Base-by-base conservation (phyloP, 2,113 vertebrate species). In the Neolamprologus sp. region DNA sequence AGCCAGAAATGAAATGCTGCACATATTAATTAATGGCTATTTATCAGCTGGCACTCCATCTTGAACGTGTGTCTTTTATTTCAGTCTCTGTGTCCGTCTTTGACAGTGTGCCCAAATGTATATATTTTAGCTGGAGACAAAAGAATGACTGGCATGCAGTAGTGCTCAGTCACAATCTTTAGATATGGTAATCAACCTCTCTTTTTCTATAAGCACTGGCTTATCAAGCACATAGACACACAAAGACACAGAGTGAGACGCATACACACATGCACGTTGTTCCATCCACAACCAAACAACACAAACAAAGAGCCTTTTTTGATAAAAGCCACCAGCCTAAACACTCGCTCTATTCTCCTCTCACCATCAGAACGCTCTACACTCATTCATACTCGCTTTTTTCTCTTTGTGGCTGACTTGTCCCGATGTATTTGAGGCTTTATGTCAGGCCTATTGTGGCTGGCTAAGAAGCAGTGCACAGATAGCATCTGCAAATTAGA, bases 401-500 rank as follows among this genome's bases (percentile, higher is more conserved):
- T 88, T 82, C 73, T 94, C 84, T 84, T 90, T 85, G 73, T 94
- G 86, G 90, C 89, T 11, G 83, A 90, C 90, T 91, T 88, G 89
- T 93, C 90, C 90, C 23, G 65, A 88, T 88, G 81, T 91, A 89
- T 94, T 84, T 47, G 57, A 85, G 90, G 89, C 94, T 95, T 94
- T 93, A 93, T 93, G 93, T 92, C 84, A 88, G 88, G 88, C 84
- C 91, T 78, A 89, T 95, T 94, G 93, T 92, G 91, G 88, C 88
- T 58, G 40, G 80, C 83, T 85, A 85, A 93, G 90, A 88, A 35
- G 90, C 87, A 83, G 68, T 45, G 89, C 84, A 85, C 81, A 88
- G 94, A 94, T 93, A 94, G 84, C 91, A 94, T 94, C 94, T 92
- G 90, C 85, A 93, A 81, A 86, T 94, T 94, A 93, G 45, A 73